Evolutionary conservation across 2,888 invertebrate species (phyloP).

Genomic region (Sinohyriopsis cumingii): DNA sequence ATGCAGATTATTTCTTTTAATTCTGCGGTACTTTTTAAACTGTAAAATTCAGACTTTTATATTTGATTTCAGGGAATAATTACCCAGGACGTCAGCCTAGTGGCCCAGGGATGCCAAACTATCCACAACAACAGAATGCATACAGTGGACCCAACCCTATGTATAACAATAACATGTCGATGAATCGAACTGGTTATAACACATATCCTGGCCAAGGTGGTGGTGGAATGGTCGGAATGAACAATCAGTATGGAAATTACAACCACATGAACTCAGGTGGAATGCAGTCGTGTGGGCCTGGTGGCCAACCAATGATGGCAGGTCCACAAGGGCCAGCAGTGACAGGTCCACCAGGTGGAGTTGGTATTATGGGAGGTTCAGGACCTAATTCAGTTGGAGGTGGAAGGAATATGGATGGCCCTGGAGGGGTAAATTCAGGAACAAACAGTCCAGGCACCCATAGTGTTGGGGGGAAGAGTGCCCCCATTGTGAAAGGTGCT

Average conservation of each 20-base stretch:
- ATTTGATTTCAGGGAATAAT: conserved; percentile 38
- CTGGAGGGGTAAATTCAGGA: conserved; percentile 26
- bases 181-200: conserved; percentile 45
- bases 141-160: conserved; percentile 56
- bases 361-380: conserved; percentile 35
- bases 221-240: conserved; percentile 44
- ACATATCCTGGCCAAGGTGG: conserved; percentile 41
- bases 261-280: conserved; percentile 35
- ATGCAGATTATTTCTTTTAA: neutral
- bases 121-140: conserved; percentile 46
- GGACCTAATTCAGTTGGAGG: conserved; percentile 43
- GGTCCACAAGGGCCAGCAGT: conserved; percentile 13
- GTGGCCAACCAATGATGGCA: conserved; percentile 16
- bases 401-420: conserved; percentile 32
- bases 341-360: conserved; percentile 10
- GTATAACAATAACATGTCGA: conserved; percentile 32
- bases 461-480: conserved; percentile 29
- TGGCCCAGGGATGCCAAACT: conserved; percentile 53
- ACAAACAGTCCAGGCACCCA: conserved; percentile 25
- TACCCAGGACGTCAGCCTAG: conserved; percentile 50
- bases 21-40: neutral
- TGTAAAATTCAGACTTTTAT: neutral
- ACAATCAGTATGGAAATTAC: conserved; percentile 56
- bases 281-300: no score
- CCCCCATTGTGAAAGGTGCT: conserved; percentile 59